These are phyloP conservation scores for Agonopterix subpropinquella DNA, from an alignment of 2,888 invertebrate genomes.

Conservation along the genomic window DNA sequence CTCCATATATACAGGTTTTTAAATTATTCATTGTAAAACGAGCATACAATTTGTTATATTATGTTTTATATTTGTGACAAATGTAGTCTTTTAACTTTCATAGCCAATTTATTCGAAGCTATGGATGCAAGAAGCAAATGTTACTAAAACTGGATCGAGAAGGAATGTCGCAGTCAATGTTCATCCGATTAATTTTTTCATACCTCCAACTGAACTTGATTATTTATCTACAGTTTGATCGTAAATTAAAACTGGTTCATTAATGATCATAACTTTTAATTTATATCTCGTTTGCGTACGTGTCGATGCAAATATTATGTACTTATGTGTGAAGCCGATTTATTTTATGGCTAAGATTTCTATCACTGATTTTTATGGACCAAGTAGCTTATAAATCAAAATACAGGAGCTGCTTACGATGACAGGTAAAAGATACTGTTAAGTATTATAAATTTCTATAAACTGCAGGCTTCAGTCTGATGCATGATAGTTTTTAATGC, in stretches of 20 bases:
- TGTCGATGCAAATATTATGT: constrained; percentile 44
- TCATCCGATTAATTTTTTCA: constrained; percentile 47
- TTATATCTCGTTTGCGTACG: constrained; percentile 43
- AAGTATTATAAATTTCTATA: no score
- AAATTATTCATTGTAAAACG: not conserved
- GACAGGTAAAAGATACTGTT: no score
- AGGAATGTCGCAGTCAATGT: constrained; percentile 33
- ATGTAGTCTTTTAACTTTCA: constrained; percentile 25
- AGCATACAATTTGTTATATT: constrained; percentile 9
- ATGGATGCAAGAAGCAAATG: constrained; percentile 24
- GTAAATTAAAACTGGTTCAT: constrained; percentile 64
- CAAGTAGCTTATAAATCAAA: not conserved
- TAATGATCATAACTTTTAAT: constrained; percentile 64
- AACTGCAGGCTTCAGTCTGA: no score
- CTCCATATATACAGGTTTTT: not conserved
- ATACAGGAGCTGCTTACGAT: no score
- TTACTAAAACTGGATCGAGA: constrained; percentile 24
- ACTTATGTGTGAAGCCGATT: constrained; percentile 36
- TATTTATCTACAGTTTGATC: constrained; percentile 52
- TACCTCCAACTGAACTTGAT: constrained; percentile 36
- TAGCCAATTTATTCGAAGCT: constrained; percentile 13
- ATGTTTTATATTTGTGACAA: constrained; percentile 18
- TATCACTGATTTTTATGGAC: constrained; percentile 19
- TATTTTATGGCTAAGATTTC: constrained; percentile 32
- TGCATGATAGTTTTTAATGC: no score